These are phyloP conservation scores for Cettia cetti DNA, from an alignment of 2,113 vertebrate genomes.

Conservation along the genomic window DNA sequence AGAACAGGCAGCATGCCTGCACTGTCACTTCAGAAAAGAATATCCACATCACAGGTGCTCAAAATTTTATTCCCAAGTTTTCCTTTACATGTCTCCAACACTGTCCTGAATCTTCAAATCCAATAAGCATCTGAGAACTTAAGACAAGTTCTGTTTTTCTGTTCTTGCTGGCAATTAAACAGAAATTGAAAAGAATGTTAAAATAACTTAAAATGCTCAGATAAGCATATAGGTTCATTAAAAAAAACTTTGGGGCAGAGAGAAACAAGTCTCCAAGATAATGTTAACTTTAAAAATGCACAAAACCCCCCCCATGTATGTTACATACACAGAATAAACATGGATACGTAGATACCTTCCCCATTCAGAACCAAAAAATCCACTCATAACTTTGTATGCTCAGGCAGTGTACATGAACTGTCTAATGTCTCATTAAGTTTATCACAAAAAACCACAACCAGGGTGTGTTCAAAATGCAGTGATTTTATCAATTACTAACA, in stretches of 20 bases:
- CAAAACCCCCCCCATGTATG: accelerated
- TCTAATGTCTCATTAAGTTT: not conserved
- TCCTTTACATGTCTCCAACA: not conserved
- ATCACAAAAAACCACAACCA: not conserved
- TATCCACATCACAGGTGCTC: not conserved
- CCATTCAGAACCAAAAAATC: not conserved
- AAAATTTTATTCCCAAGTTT: not conserved
- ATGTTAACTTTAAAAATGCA: not conserved
- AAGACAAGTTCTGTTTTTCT: not conserved
- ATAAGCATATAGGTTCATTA: not conserved
- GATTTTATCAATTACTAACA: not conserved
- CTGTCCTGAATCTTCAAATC: not conserved
- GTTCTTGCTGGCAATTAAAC: not conserved
- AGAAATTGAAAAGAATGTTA: not conserved
- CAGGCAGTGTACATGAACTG: not conserved
- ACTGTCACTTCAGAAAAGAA: not conserved
- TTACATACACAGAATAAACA: not conserved
- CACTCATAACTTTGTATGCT: not conserved
- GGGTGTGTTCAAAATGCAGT: not conserved
- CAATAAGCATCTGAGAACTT: not conserved
- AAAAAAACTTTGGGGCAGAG: not conserved
- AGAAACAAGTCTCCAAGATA: not conserved
- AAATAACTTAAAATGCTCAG: not conserved
- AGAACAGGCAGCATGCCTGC: not conserved
- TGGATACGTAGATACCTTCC: not conserved